Percentiles rank a stretch among this genome's conserved stretches.
Conservation (phyloP, 2,797 vertebrate genomes). For the Halcyon smyrnensis region DNA sequence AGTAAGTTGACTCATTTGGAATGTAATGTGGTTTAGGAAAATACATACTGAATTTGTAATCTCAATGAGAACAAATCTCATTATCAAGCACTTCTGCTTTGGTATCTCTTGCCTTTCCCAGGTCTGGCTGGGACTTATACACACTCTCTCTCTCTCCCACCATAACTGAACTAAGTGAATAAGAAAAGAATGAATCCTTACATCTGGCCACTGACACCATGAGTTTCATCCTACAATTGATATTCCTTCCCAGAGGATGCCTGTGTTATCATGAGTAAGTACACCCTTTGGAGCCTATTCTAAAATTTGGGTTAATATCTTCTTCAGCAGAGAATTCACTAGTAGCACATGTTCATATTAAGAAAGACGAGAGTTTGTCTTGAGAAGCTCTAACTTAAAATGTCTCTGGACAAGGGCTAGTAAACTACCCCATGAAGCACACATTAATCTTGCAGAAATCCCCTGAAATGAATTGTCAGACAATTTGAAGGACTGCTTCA, state of each 20-base stretch:
- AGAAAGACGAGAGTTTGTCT: background rate
- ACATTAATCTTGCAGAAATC: background rate
- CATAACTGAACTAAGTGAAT: background rate
- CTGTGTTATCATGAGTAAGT: background rate
- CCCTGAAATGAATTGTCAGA: background rate
- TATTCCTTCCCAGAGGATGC: background rate
- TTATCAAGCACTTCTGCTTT: background rate
- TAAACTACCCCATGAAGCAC: background rate
- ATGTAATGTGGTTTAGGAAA: background rate
- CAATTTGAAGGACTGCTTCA: background rate
- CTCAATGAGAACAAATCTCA: background rate
- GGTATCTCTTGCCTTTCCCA: background rate
- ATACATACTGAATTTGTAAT: background rate
- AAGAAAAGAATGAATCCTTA: background rate
- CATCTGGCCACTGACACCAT: background rate
- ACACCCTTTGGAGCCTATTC: background rate
- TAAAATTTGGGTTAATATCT: background rate
- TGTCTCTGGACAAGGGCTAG: background rate
- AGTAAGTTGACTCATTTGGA: background rate
- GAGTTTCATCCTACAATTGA: background rate
- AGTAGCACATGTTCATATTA: accelerated
- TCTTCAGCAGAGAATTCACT: background rate
- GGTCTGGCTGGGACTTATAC: accelerated
- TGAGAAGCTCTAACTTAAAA: background rate
- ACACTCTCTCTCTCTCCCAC: background rate